Conservation (phyloP, 1,140 invertebrate species). For the Sinella curviseta region DNA sequence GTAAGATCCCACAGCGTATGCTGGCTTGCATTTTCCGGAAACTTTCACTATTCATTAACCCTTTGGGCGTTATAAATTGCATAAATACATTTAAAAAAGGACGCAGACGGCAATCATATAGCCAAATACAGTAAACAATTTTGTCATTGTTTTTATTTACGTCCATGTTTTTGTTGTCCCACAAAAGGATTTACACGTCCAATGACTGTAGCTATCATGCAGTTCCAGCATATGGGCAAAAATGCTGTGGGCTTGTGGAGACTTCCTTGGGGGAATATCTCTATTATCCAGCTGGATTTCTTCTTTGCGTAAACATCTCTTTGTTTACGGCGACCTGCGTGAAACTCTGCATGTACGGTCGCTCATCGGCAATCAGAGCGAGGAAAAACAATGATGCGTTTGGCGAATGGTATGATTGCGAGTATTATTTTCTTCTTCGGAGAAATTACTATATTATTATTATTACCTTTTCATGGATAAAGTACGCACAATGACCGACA, state of each 20-base stretch:
- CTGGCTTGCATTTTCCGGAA: background rate
- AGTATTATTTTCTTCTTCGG: background rate
- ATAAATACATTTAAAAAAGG: no score
- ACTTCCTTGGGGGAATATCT: background rate
- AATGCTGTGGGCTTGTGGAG: background rate
- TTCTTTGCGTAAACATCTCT: slow-evolving; percentile 7
- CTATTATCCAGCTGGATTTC: slow-evolving; percentile 13
- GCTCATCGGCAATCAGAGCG: background rate
- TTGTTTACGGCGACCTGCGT: slow-evolving; percentile 16
- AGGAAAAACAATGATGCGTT: slow-evolving; percentile 12
- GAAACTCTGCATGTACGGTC: slow-evolving; percentile 7
- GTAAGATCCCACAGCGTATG: background rate
- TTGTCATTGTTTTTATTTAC: background rate
- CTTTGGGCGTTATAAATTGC: no score
- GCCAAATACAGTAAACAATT: no score
- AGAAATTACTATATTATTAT: no score
- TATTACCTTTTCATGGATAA: no score
- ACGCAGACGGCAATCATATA: no score
- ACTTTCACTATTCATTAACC: no score
- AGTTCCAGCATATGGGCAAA: slow-evolving; percentile 23
- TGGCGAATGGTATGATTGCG: slow-evolving; percentile 12
- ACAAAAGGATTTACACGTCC: background rate
- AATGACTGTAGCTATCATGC: slow-evolving; percentile 12
- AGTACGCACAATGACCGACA: no score
- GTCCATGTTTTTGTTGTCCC: background rate